These are phyloP conservation scores for Epinephelus malabaricus DNA, from an alignment of 2,797 vertebrate genomes.

Conservation along the genomic window DNA sequence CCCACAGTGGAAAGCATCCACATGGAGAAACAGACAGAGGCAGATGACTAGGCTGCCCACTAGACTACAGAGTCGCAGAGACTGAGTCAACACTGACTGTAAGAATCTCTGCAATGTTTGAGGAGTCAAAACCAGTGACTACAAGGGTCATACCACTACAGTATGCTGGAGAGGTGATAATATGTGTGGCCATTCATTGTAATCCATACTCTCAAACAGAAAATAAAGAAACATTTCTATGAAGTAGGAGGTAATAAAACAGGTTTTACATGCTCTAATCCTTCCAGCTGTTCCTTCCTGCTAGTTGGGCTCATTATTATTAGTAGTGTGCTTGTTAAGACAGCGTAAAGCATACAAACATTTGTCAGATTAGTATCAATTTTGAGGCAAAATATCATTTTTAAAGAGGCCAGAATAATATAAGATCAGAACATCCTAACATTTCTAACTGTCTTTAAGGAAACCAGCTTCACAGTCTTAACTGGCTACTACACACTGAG, in stretches of 20 bases:
- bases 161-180: constrained; percentile 2
- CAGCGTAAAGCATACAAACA: neutral
- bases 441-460: neutral
- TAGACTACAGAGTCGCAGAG: constrained; percentile 5
- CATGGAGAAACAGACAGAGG: neutral
- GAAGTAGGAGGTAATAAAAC: constrained; percentile 24
- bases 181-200: constrained; percentile 8
- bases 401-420: neutral
- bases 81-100: constrained; percentile 35
- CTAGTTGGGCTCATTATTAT: neutral
- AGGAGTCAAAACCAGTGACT: constrained; percentile 21
- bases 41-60: constrained; percentile 16
- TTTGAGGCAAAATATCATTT: constrained; percentile 11
- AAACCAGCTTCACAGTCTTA: constrained; percentile 1
- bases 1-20: constrained; percentile 17
- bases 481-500: constrained; percentile 14
- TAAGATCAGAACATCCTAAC: neutral
- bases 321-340: neutral
- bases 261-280: constrained; percentile 17
- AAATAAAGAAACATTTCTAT: constrained; percentile 14
- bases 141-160: neutral
- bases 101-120: constrained; percentile 8
- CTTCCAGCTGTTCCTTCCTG: constrained; percentile 12
- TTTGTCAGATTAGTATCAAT: constrained; percentile 10
- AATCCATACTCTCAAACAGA: constrained; percentile 9